Evolutionary conservation across 35 echinoderm and acorn worm genomes (phyloP).

Genomic region (Acanthaster planci): DNA sequence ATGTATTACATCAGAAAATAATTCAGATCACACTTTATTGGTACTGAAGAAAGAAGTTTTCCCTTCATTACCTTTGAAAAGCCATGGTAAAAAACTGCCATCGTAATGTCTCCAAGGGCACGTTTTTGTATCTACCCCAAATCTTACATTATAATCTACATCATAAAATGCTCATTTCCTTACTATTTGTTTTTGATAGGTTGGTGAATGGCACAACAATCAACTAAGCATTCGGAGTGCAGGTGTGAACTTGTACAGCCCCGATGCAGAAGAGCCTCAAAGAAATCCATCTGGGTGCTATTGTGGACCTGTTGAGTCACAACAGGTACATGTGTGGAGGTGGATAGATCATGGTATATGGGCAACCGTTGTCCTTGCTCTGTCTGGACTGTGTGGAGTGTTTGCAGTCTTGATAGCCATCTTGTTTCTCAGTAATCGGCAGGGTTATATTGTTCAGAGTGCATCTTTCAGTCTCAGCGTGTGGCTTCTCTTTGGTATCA

Average conservation of each 20-base stretch:
- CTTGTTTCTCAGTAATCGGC: slow-evolving; percentile 11
- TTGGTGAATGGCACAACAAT: background rate
- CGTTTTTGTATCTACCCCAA: too few species aligned
- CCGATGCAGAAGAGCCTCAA: background rate
- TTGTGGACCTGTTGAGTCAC: background rate
- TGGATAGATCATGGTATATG: slow-evolving; percentile 39
- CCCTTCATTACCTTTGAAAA: too few species aligned
- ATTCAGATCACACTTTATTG: too few species aligned
- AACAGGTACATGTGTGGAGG: background rate
- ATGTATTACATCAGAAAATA: background rate
- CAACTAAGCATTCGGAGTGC: background rate
- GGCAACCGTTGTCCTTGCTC: slow-evolving; percentile 37
- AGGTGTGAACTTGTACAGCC: background rate
- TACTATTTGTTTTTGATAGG: background rate
- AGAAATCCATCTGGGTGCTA: background rate
- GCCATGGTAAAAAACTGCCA: too few species aligned
- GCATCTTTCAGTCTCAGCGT: slow-evolving; percentile 37
- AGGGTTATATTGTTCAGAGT: slow-evolving; percentile 10
- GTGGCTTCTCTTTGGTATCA: slow-evolving; percentile 46
- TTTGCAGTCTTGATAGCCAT: slow-evolving; percentile 24
- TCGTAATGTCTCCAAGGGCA: too few species aligned
- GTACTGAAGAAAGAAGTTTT: too few species aligned
- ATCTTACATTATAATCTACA: too few species aligned
- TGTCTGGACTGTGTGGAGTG: slow-evolving; percentile 39
- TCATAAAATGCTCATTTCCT: too few species aligned